A percentile compares a stretch with the other conserved stretches of the same genome.
Evolutionary conservation across 92 coral and sea anemone species (phyloP).

Genomic region (Virgularia gustaviana): DNA sequence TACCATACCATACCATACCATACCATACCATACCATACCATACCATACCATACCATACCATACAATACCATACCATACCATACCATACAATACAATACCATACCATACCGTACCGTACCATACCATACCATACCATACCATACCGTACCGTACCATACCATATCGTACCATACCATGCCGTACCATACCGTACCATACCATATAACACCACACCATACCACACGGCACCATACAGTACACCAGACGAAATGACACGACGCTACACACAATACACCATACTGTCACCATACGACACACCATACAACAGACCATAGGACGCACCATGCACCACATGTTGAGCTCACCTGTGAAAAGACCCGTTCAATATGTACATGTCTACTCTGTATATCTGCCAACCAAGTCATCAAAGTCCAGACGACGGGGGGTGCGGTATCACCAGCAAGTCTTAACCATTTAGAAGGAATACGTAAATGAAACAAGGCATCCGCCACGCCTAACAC

Average conservation of each 20-base stretch:
- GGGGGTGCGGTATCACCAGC: slow-evolving; percentile 93
- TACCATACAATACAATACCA: no score
- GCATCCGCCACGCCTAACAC: slow-evolving; percentile 78
- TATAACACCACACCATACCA: no score
- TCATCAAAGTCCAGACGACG: slow-evolving; percentile 72
- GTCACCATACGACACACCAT: neutral
- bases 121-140: no score
- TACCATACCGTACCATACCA: no score
- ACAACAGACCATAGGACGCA: neutral
- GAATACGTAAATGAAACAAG: slow-evolving; percentile 78
- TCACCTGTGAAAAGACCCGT: slow-evolving; percentile 82
- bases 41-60: no score
- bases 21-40: neutral
- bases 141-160: no score
- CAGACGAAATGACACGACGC: no score
- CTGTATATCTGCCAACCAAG: slow-evolving; percentile 84
- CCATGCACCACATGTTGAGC: neutral
- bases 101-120: no score
- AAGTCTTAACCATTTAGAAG: slow-evolving; percentile 65
- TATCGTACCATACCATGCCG: no score
- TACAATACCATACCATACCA: no score
- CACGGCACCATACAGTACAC: no score
- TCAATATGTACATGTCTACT: slow-evolving; percentile 88
- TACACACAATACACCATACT: neutral
- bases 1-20: slow-evolving; percentile 3